Evolutionary conservation across 1,140 invertebrate genomes (phyloP).

Genomic region (Glossosoma conforme): DNA sequence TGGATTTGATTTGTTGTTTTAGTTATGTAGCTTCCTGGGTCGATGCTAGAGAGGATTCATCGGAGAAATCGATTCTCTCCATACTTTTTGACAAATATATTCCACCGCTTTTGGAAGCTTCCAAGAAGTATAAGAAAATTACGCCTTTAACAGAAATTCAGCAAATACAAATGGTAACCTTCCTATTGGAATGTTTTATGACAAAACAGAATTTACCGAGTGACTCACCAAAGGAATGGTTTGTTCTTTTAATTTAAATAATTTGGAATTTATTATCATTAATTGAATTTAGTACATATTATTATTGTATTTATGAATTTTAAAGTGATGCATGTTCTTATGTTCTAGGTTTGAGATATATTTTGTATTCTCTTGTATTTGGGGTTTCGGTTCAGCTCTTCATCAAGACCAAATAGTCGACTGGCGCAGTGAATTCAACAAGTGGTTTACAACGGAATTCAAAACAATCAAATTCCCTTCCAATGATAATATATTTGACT

Average conservation of each 20-base stretch:
- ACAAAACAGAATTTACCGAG: conserved; percentile 72
- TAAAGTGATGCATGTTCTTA: neutral
- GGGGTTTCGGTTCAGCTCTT: conserved; percentile 89
- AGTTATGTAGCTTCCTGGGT: conserved; percentile 90
- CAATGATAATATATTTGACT: conserved; percentile 81
- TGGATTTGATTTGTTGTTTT: conserved; percentile 3
- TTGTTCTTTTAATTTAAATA: too few species aligned
- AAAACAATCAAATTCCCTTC: conserved; percentile 86
- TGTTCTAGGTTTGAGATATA: conserved; percentile 77
- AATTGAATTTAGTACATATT: neutral
- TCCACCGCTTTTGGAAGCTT: conserved; percentile 74
- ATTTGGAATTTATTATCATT: neutral
- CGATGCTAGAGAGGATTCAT: conserved; percentile 64
- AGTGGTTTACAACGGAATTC: conserved; percentile 82
- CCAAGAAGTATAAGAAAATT: conserved; percentile 85
- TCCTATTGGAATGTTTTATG: conserved; percentile 81
- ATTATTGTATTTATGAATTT: neutral
- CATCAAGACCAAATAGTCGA: conserved; percentile 87
- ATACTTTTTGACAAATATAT: conserved; percentile 95
- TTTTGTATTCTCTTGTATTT: conserved; percentile 87
- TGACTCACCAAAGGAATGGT: conserved; percentile 87
- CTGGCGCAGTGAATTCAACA: conserved; percentile 89
- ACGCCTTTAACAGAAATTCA: conserved; percentile 88
- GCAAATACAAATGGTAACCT: conserved; percentile 87
- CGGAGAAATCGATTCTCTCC: conserved; percentile 74